phyloP scores from a whole-genome alignment of 2,888 invertebrate species.

The Agrotis ipsilon region DNA sequence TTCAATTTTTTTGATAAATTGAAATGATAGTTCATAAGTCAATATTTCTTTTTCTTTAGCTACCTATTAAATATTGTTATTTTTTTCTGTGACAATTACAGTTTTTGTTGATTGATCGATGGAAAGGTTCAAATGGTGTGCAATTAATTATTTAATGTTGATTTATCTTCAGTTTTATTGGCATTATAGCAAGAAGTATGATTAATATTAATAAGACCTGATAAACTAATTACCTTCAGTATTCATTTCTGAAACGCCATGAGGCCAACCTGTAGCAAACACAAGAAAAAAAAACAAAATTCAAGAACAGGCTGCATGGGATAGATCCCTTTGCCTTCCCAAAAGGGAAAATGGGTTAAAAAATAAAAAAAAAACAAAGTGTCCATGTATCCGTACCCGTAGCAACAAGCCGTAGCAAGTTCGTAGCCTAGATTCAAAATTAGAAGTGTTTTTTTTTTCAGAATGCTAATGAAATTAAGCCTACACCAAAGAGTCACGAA shows the following conservation, averaged over 20 bases:
- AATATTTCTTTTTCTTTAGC: constrained; percentile 10
- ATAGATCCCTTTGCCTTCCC: too few relatives aligned
- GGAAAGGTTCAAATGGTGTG: neutral
- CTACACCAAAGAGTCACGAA: neutral
- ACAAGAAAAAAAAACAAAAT: neutral
- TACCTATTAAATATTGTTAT: neutral
- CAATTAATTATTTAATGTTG: neutral
- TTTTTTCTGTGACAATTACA: constrained; percentile 12
- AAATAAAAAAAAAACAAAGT: too few relatives aligned
- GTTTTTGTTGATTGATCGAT: neutral
- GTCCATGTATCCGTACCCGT: neutral
- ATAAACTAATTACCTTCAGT: too few relatives aligned
- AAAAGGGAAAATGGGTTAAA: too few relatives aligned
- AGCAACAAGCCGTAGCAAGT: neutral
- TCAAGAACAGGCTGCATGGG: too few relatives aligned
- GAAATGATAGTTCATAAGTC: constrained; percentile 34
- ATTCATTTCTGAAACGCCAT: too few relatives aligned
- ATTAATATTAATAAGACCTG: too few relatives aligned
- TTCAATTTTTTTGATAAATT: constrained; percentile 37
- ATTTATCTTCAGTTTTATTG: neutral
- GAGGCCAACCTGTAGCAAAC: neutral
- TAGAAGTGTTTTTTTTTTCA: neutral
- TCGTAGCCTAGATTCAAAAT: neutral
- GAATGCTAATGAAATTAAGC: neutral
- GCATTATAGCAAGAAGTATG: neutral